These are phyloP conservation scores for Micromys minutus DNA, from an alignment of 2,113 vertebrate genomes.

Conservation along the genomic window DNA sequence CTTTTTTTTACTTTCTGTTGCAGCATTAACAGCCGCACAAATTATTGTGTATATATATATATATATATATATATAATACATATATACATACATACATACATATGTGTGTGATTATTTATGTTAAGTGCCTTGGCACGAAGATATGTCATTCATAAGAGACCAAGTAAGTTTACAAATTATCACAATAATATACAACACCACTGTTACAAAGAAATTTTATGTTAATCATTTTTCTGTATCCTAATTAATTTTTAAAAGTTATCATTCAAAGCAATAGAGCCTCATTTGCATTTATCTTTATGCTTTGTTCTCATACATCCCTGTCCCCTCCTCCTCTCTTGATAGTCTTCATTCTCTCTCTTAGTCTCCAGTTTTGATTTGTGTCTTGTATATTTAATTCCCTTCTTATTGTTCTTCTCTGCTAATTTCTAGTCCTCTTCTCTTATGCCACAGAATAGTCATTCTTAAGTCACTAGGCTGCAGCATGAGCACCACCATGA, in stretches of 20 bases:
- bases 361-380: neutral
- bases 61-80: too few relatives aligned
- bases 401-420: neutral
- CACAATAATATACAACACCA: neutral
- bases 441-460: neutral
- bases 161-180: neutral
- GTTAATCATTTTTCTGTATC: neutral
- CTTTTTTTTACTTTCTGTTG: constrained; percentile 6
- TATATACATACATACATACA: too few relatives aligned
- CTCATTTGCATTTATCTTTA: neutral
- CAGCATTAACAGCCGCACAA: neutral
- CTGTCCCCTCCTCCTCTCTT: neutral
- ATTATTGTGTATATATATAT: too few relatives aligned
- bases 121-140: too few relatives aligned
- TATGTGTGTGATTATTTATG: too few relatives aligned
- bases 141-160: neutral
- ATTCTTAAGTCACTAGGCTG: neutral
- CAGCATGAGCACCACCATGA: neutral
- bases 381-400: neutral
- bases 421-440: neutral
- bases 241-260: neutral
- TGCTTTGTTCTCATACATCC: neutral
- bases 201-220: neutral
- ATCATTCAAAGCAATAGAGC: neutral
- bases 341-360: neutral